Conservation (phyloP, 2,113 vertebrate genomes). For the Rhinogobius similis region DNA sequence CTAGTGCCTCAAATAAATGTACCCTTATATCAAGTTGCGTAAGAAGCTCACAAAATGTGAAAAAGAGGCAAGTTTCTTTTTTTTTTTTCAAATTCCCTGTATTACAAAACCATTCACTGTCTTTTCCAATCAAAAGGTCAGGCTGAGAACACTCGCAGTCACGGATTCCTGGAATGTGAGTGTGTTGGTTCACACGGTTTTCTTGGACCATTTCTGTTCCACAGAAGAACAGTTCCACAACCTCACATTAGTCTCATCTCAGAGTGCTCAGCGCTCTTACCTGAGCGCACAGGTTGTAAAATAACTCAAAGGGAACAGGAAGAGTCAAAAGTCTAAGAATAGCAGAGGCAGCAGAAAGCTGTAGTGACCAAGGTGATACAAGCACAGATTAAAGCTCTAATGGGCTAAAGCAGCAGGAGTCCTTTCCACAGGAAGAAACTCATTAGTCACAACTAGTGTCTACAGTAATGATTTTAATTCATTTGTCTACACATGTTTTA, state of each 20-base stretch:
- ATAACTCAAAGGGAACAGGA: neutral
- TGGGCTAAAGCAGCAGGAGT: slow-evolving; percentile 54
- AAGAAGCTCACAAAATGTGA: neutral
- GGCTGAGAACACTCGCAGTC: neutral
- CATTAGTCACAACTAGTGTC: slow-evolving; percentile 53
- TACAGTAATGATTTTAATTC: slow-evolving; percentile 24
- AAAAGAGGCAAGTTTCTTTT: neutral
- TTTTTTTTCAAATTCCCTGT: too few relatives aligned
- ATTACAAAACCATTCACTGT: neutral
- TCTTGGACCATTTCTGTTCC: neutral
- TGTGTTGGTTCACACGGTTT: neutral
- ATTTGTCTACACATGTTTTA: slow-evolving; percentile 33
- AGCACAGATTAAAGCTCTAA: slow-evolving; percentile 64
- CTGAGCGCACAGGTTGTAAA: slow-evolving; percentile 23
- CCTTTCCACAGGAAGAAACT: slow-evolving; percentile 65
- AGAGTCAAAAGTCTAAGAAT: slow-evolving; percentile 56
- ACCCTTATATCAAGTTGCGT: neutral
- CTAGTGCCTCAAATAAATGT: slow-evolving; percentile 27
- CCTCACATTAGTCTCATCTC: neutral
- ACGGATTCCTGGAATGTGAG: neutral
- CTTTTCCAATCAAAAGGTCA: slow-evolving; percentile 1
- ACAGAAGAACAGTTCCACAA: too few relatives aligned
- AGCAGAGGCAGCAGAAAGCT: slow-evolving; percentile 37
- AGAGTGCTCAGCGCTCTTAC: slow-evolving; percentile 28
- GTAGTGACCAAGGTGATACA: slow-evolving; percentile 55